These are phyloP conservation scores for Calephelis perditalis DNA, from an alignment of 2,888 invertebrate species.

Conservation along the genomic window DNA sequence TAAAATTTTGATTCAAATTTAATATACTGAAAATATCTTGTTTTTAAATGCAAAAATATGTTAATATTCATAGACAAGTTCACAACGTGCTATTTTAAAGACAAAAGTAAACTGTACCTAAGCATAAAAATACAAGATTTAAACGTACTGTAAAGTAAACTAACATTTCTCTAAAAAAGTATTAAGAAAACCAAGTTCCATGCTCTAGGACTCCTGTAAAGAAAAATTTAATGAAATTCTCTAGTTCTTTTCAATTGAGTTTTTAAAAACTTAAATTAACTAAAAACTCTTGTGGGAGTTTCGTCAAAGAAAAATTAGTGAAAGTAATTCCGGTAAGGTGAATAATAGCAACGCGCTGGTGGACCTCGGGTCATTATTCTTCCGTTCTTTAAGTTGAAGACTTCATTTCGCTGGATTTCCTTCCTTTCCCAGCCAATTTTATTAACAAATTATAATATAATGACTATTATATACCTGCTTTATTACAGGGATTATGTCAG, in stretches of 20 bases:
- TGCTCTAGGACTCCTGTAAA: not conserved
- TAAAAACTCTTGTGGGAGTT: constrained; percentile 22
- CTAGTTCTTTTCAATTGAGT: constrained; percentile 11
- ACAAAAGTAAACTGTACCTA: not conserved
- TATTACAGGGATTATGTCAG: not conserved
- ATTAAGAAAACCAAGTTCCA: not conserved
- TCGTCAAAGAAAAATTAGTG: constrained; percentile 25
- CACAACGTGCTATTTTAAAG: no score
- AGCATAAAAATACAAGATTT: not conserved
- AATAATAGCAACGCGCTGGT: constrained; percentile 32
- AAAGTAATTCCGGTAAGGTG: constrained; percentile 21
- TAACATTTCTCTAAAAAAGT: not conserved
- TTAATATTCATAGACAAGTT: no score
- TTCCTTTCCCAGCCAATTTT: constrained; percentile 46
- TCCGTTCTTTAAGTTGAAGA: constrained; percentile 55
- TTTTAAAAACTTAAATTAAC: constrained; percentile 17
- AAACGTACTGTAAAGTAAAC: not conserved
- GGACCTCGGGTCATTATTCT: constrained; percentile 57
- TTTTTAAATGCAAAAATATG: no score
- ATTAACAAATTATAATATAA: constrained; percentile 8
- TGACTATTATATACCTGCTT: not conserved
- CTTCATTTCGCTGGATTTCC: constrained; percentile 59
- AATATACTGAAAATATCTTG: no score
- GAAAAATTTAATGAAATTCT: constrained; percentile 3
- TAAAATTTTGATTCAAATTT: no score